phyloP scores from a whole-genome alignment of 1,140 invertebrate species.

The Portunus trituberculatus region DNA sequence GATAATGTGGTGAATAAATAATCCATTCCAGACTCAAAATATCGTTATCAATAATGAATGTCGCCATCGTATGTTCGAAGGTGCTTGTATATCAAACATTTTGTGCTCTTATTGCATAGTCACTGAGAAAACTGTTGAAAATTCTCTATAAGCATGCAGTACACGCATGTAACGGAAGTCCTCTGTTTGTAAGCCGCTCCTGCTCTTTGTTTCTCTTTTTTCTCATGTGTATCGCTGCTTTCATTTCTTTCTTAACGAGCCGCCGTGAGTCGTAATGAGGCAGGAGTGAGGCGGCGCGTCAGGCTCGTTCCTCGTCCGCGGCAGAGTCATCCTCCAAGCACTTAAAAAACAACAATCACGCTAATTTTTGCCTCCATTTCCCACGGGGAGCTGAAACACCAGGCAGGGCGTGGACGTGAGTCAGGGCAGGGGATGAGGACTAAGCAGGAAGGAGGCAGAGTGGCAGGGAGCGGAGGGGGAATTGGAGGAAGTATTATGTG shows the following conservation, averaged over 20 bases:
- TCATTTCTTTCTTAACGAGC: conserved; percentile 48
- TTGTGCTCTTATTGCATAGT: background rate
- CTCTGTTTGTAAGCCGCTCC: background rate
- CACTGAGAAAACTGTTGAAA: background rate
- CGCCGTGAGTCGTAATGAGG: conserved; percentile 50
- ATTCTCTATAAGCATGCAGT: no score
- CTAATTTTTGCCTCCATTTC: conserved; percentile 57
- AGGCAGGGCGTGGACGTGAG: background rate
- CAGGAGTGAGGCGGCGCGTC: conserved; percentile 28
- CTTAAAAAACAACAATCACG: conserved; percentile 70
- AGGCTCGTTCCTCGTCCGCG: conserved; percentile 41
- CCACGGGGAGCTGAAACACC: conserved; percentile 36
- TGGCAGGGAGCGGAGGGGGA: background rate
- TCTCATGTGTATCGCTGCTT: background rate
- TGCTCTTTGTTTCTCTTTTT: background rate
- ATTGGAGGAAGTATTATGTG: conserved; percentile 1
- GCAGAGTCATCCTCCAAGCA: conserved; percentile 58
- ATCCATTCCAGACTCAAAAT: no score
- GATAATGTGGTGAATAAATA: no score
- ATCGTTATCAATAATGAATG: no score
- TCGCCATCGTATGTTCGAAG: no score
- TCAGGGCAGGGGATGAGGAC: background rate
- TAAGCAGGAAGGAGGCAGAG: background rate
- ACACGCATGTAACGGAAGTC: no score
- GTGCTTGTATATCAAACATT: no score